A percentile compares a stretch with the other conserved stretches of the same genome.
Evolutionary conservation across 1,140 invertebrate genomes (phyloP).

Genomic region (Pogonomyrmex barbatus): DNA sequence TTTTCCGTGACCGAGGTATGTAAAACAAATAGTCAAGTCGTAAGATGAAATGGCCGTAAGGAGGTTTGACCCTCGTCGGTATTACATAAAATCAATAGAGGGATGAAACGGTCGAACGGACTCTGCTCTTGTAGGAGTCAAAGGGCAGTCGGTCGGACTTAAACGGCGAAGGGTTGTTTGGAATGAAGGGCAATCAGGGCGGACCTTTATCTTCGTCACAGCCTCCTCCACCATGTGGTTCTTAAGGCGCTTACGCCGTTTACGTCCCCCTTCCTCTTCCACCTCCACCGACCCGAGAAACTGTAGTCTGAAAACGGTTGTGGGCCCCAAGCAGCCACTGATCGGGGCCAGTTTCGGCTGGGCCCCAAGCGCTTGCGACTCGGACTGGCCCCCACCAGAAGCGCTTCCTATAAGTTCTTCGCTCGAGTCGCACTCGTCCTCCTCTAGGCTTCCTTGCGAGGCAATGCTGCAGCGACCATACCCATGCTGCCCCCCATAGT

Average conservation of each 20-base stretch:
- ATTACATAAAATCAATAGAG: slow-evolving; percentile 50
- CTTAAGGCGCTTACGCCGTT: slow-evolving; percentile 92
- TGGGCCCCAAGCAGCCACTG: slow-evolving; percentile 81
- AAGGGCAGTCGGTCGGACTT: slow-evolving; percentile 38
- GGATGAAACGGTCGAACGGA: slow-evolving; percentile 30
- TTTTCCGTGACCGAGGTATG: neutral
- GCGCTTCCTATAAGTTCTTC: slow-evolving; percentile 85
- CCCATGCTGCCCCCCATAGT: slow-evolving; percentile 84
- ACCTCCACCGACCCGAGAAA: slow-evolving; percentile 95
- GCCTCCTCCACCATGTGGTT: slow-evolving; percentile 98
- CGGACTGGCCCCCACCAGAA: slow-evolving; percentile 83
- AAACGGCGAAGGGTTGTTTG: slow-evolving; percentile 58
- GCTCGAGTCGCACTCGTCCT: slow-evolving; percentile 85
- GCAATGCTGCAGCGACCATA: slow-evolving; percentile 84
- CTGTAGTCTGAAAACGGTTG: slow-evolving; percentile 92
- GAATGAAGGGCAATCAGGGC: slow-evolving; percentile 71
- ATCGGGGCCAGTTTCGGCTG: slow-evolving; percentile 84
- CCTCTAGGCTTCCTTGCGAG: slow-evolving; percentile 85
- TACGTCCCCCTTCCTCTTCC: slow-evolving; percentile 91
- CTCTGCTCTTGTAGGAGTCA: slow-evolving; percentile 41
- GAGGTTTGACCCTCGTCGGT: neutral
- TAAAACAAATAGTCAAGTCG: slow-evolving; percentile 49
- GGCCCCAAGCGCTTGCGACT: slow-evolving; percentile 82
- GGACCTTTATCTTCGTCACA: slow-evolving; percentile 98
- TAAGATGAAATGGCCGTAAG: slow-evolving; percentile 46